Percentiles rank a stretch among this genome's conserved stretches.
These are phyloP conservation scores for Drosophila nigricruria DNA, from an alignment of 2,888 invertebrate species.

Conservation along the genomic window DNA sequence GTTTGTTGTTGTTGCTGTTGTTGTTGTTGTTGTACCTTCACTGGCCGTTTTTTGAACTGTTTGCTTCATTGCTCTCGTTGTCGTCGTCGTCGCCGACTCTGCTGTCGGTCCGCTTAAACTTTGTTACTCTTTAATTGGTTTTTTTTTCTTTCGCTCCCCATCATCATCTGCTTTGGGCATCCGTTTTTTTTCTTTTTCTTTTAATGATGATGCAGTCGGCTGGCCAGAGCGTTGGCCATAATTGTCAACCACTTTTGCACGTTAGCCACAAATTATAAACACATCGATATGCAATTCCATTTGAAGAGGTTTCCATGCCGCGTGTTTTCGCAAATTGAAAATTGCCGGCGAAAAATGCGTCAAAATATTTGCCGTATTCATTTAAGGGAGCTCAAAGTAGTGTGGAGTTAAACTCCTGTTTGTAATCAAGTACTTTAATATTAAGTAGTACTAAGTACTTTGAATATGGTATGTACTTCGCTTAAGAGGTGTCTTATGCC, in stretches of 20 bases:
- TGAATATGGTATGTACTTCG: too few relatives aligned
- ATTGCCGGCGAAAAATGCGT: conserved; percentile 13
- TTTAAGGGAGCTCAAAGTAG: neutral
- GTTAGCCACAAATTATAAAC: conserved; percentile 76
- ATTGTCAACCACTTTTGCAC: conserved; percentile 76
- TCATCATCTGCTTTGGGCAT: conserved; percentile 74
- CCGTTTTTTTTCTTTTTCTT: conserved; percentile 45
- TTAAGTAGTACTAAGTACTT: too few relatives aligned
- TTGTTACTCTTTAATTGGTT: conserved; percentile 81
- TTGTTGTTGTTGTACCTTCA: conserved; percentile 72
- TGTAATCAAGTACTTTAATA: neutral
- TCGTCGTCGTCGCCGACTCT: conserved; percentile 29
- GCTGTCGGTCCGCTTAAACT: conserved; percentile 70
- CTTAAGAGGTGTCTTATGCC: too few relatives aligned
- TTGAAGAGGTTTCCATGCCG: conserved; percentile 18
- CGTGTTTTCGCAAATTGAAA: conserved; percentile 9
- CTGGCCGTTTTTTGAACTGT: conserved; percentile 76
- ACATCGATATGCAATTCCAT: conserved; percentile 55
- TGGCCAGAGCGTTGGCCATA: conserved; percentile 66
- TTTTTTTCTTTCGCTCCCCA: conserved; percentile 62
- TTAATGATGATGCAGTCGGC: conserved; percentile 67
- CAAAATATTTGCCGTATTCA: neutral
- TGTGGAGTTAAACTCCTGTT: neutral
- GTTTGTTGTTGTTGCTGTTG: conserved; percentile 46
- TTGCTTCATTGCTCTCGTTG: conserved; percentile 74